Base-by-base conservation (phyloP, 2,797 vertebrate genomes). In the Setipinna tenuifilis region DNA sequence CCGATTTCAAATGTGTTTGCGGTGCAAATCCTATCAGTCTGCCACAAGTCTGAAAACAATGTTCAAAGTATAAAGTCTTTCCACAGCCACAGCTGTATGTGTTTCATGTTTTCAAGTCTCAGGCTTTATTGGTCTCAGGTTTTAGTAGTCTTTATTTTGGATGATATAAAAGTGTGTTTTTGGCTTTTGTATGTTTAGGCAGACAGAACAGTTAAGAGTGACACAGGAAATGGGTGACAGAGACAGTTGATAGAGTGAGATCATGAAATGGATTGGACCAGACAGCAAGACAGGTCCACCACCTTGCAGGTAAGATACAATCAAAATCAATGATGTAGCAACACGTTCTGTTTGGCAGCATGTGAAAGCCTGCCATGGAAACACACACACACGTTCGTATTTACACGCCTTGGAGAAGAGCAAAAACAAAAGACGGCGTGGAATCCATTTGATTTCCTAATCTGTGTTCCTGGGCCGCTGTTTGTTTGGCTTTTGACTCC, bases 401-500 rank as follows among this genome's bases (percentile, higher is more conserved):
- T 28, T 28, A 23, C 61, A 65, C 62, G 14, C 28, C 25, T 16
- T 71, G 65, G 28, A 31, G 65, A 71, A 17, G 28, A 17, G 28
- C 35, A 16, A 31, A 31, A 71, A 71, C 65, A 41, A 71, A 2
- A 28, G 65, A n/a, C 23, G 31, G 10, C 28, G 65, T 3, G 12
- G 14, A 31, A 31, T 19, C 28, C 65, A 17, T 31, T 71, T 71
- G 28, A 16, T 35, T 71, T 25, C 16, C 16, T 71, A 31, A 71
- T 71, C 65, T 31, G 25, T 31, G 28, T 16, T 16, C 65, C 31
- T 71, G 65, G 2, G 35, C 35, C 35, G 35, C 35, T 41, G 65
- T 71, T 71, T 71, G 65, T 71, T 31, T 71, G 65, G 14, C 65
- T 71, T 71, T 35, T 71, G 65, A 71, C 65, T 71, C 65, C 14